A percentile compares a stretch with the other conserved stretches of the same genome.
Conservation (phyloP, 2,113 vertebrate species). For the Engraulis encrasicolus region DNA sequence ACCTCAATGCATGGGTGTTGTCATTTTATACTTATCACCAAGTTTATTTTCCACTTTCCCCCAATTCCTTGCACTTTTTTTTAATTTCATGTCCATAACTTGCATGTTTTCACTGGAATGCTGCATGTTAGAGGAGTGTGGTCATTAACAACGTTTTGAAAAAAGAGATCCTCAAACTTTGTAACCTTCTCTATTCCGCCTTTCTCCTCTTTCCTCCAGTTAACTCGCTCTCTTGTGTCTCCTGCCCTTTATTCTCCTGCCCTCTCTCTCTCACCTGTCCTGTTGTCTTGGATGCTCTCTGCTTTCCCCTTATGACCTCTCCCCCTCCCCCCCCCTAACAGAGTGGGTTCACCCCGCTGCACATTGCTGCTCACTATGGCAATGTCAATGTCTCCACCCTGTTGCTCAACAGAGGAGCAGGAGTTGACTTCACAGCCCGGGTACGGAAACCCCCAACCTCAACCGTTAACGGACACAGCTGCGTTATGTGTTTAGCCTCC, state of each 20-base stretch:
- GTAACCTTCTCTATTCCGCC: neutral
- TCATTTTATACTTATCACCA: neutral
- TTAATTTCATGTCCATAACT: constrained; percentile 34
- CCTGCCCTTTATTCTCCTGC: constrained; percentile 34
- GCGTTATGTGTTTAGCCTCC: too few relatives aligned
- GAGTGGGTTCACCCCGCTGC: constrained; percentile 97
- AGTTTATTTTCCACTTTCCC: neutral
- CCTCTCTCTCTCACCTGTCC: constrained; percentile 53
- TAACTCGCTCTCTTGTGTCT: constrained; percentile 33
- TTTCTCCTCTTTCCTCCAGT: neutral
- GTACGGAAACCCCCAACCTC: constrained; percentile 64
- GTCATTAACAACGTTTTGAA: constrained; percentile 25
- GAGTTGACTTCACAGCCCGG: constrained; percentile 97
- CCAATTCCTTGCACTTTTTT: constrained; percentile 34
- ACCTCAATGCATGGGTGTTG: constrained; percentile 24
- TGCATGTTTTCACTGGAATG: constrained; percentile 44
- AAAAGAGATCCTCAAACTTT: constrained; percentile 1
- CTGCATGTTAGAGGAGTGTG: constrained; percentile 49
- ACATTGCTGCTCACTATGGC: too few relatives aligned
- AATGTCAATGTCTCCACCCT: constrained; percentile 98
- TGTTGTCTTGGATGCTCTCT: neutral
- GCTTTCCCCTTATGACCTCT: neutral
- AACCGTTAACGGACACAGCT: constrained; percentile 26
- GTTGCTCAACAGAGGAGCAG: constrained; percentile 94
- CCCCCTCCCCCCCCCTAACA: constrained; percentile 58